These are phyloP conservation scores for Dreissena polymorpha DNA, from an alignment of 1,140 invertebrate genomes.

Conservation along the genomic window DNA sequence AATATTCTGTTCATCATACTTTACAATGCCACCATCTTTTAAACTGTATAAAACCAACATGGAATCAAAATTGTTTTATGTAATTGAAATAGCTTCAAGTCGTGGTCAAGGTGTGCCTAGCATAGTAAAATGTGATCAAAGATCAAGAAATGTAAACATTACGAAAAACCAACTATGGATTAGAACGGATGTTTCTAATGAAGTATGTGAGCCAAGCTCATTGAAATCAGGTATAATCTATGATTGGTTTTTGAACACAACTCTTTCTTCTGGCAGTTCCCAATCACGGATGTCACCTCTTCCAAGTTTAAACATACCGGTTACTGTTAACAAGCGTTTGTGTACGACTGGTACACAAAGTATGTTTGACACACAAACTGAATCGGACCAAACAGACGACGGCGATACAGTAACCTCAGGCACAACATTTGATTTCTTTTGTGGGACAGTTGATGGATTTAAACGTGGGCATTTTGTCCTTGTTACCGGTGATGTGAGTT, in stretches of 20 bases:
- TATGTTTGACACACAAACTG: neutral
- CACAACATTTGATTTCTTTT: constrained; percentile 16
- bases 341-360: neutral
- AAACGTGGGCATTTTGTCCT: constrained; percentile 39
- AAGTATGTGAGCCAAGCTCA: neutral
- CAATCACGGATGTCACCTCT: neutral
- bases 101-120: constrained; percentile 25
- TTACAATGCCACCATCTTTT: constrained; percentile 28
- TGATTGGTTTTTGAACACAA: constrained; percentile 13
- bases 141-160: neutral
- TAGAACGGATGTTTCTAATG: neutral
- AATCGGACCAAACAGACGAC: neutral
- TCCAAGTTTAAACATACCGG: neutral
- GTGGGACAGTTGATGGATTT: constrained; percentile 9
- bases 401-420: neutral
- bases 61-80: constrained; percentile 23
- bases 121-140: constrained; percentile 21
- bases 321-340: neutral
- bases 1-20: constrained; percentile 11
- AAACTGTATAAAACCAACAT: neutral
- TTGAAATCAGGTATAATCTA: neutral
- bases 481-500: constrained; percentile 16
- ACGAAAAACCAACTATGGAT: constrained; percentile 13
- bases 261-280: neutral
- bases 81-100: constrained; percentile 44